Evolutionary conservation across 2,113 vertebrate species (phyloP).

Genomic region (Ageneiosus marmoratus): DNA sequence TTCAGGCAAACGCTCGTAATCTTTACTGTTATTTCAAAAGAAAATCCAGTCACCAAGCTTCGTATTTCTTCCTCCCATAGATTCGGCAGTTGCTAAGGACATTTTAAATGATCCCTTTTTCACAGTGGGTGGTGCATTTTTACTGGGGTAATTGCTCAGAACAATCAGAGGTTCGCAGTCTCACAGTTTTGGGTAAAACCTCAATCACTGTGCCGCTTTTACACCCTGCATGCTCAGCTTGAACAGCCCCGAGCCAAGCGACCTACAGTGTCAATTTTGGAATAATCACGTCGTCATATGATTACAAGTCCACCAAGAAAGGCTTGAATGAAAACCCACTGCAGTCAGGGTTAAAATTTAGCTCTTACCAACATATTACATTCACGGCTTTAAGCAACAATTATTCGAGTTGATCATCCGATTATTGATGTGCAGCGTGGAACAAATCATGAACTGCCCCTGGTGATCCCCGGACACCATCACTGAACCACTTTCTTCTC

Average conservation of each 20-base stretch:
- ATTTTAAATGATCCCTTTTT: slow-evolving; percentile 19
- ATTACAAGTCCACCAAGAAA: neutral
- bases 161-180: neutral
- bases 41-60: too few species aligned
- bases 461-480: neutral
- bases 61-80: too few species aligned
- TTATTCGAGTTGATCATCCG: neutral
- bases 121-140: slow-evolving; percentile 30
- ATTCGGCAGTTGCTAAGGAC: slow-evolving; percentile 53
- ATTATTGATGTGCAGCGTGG: neutral
- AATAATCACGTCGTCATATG: neutral
- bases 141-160: slow-evolving; percentile 8
- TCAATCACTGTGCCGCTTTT: slow-evolving; percentile 52
- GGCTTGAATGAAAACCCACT: too few species aligned
- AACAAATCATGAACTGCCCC: neutral
- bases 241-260: neutral
- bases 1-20: neutral
- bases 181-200: neutral
- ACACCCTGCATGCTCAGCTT: neutral
- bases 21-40: too few species aligned
- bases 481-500: neutral
- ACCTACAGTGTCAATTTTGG: neutral
- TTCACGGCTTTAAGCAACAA: neutral
- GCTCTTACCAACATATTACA: neutral
- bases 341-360: too few species aligned